phyloP scores from a whole-genome alignment of 2,113 vertebrate species.

The Platysteira castanea region DNA sequence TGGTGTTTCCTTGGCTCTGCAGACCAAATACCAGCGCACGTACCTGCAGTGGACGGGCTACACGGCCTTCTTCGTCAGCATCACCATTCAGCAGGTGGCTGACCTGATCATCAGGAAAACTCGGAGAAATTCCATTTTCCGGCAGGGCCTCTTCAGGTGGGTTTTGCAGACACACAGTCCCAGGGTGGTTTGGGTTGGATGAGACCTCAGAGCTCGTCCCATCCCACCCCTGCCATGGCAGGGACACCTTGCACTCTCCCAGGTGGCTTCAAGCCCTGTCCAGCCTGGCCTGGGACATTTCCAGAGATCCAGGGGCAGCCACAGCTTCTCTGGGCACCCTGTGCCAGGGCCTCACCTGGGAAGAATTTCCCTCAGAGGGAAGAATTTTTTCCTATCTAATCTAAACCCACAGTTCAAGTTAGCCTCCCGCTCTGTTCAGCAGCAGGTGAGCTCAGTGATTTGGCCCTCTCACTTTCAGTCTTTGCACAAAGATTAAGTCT shows the following conservation, averaged over 20 bases:
- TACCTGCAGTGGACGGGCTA: slow-evolving; percentile 75
- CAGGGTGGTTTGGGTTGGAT: neutral
- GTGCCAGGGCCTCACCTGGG: neutral
- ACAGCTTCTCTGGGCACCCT: neutral
- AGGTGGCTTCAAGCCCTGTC: neutral
- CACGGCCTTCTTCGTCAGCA: slow-evolving; percentile 80
- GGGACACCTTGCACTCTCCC: fast-evolving
- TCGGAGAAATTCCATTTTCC: slow-evolving; percentile 78
- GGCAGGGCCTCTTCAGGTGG: slow-evolving; percentile 78
- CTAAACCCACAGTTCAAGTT: neutral
- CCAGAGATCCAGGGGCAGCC: neutral
- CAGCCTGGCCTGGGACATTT: neutral
- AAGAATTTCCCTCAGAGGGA: neutral
- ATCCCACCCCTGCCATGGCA: neutral
- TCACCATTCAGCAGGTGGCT: slow-evolving; percentile 78
- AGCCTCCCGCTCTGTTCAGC: neutral
- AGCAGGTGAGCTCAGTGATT: neutral
- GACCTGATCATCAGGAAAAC: slow-evolving; percentile 83
- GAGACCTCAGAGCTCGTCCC: neutral
- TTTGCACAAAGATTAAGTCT: neutral
- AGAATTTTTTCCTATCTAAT: neutral
- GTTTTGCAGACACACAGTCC: fast-evolving
- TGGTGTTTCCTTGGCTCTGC: neutral
- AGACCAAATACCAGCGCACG: slow-evolving; percentile 73
- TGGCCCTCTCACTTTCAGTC: neutral